Base-by-base conservation (phyloP, 2,888 invertebrate species). In the Rambutsinella grinnellia region DNA sequence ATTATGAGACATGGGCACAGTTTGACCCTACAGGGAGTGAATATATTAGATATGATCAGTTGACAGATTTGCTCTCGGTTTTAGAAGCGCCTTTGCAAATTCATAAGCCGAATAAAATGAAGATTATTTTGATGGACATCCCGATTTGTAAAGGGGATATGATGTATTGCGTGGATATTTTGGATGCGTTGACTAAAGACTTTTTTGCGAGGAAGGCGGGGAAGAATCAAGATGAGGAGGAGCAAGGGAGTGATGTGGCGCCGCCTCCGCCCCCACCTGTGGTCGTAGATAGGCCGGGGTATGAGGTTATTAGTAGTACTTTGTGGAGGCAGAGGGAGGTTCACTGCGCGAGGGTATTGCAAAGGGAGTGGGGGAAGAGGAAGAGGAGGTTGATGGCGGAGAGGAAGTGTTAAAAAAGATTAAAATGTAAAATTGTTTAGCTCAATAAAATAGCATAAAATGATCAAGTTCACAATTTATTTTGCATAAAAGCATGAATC, bases 1-100 rank as follows among this genome's bases (percentile, higher is more conserved):
- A 97, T 89, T 99, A 99, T 88, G 98, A 98, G 89, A 97, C 97
- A 85, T 99, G 99, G 99, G 98, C 98, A 88, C 94, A 96, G 87
- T 99, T 96, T 88, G 99, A 99, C 89, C 97, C 98, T 19, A 95
- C 97, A 86, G 98, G 98, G 79, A 97, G 97, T 23, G 96, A 98
- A 88, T 99, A 97, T 89, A 97, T 99, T 86, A 92, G 94, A 82
- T 95, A 97, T 89, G 94, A 96, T 86, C 94, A 95, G 87, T 89
- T 99, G 83, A 95, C 96, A 21, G 97, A 97, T 86, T 97, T 99
- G 89, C 90, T 98, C 84, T 97, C 98, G 87, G 95, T 96, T 84
- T 90, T 99, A 82, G 98, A 99, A 87, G 96, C 97, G 81, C 99
- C 98, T 82, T 89, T 99, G 85, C 96, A 97, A 89, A 96, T 99